Evolutionary conservation across 2,797 vertebrate species (phyloP).

Genomic region (Emys orbicularis): DNA sequence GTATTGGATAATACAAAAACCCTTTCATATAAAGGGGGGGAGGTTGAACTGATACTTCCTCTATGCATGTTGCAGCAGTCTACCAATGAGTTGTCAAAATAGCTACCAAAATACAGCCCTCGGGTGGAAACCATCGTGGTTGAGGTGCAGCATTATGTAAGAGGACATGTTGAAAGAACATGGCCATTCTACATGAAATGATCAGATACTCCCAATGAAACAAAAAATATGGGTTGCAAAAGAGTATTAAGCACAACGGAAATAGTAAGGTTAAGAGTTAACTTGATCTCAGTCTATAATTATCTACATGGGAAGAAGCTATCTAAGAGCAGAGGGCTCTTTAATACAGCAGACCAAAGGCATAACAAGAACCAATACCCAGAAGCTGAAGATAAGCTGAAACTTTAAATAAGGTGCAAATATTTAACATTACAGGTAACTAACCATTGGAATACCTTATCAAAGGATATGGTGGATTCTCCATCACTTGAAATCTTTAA

Average conservation of each 20-base stretch:
- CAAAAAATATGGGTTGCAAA: not conserved
- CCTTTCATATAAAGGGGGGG: not conserved
- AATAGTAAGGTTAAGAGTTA: not conserved
- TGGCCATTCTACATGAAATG: not conserved
- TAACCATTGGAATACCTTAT: not conserved
- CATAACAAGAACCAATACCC: not conserved
- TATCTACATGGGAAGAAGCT: not conserved
- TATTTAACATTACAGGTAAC: not conserved
- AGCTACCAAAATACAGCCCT: not conserved
- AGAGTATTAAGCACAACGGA: not conserved
- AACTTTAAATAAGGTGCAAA: not conserved
- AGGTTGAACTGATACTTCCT: not conserved
- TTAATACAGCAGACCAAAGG: not conserved
- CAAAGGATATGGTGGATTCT: not conserved
- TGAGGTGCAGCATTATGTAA: not conserved
- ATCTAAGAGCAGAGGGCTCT: not conserved
- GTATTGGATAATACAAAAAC: not conserved
- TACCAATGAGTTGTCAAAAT: not conserved
- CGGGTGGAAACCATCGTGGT: not conserved
- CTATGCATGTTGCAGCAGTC: not conserved
- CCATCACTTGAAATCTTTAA: not conserved
- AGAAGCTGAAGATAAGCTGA: not conserved
- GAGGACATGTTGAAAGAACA: accelerated
- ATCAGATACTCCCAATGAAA: not conserved
- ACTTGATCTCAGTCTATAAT: accelerated